These are phyloP conservation scores for Macaria notata DNA, from an alignment of 2,888 invertebrate species.

Conservation along the genomic window DNA sequence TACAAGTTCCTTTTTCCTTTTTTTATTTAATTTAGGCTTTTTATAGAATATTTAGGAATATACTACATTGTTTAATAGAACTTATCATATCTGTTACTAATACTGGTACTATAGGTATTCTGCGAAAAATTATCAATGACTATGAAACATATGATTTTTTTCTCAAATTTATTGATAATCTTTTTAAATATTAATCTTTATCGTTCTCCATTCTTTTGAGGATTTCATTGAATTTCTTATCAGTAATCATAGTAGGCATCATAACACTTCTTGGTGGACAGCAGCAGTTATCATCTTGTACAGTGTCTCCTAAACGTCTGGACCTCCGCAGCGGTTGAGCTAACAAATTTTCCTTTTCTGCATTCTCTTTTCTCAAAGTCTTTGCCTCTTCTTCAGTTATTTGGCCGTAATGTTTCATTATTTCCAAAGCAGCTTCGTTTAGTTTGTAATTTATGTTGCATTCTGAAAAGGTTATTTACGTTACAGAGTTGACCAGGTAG, in stretches of 20 bases:
- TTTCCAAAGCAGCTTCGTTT: slow-evolving; percentile 48
- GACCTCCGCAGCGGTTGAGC: slow-evolving; percentile 3
- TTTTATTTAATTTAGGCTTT: too few relatives aligned
- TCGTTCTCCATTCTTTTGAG: slow-evolving; percentile 31
- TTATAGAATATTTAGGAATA: too few relatives aligned
- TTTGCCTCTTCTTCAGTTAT: slow-evolving; percentile 39
- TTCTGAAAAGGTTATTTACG: slow-evolving; percentile 37
- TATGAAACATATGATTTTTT: too few relatives aligned
- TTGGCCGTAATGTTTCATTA: slow-evolving; percentile 49
- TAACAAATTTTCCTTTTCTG: not conserved
- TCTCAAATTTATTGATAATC: too few relatives aligned
- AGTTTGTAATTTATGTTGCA: slow-evolving; percentile 52
- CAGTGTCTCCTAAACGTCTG: slow-evolving; percentile 24
- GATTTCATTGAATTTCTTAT: slow-evolving; percentile 48
- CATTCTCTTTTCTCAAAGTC: slow-evolving; percentile 20
- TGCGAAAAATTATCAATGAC: too few relatives aligned
- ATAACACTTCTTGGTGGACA: slow-evolving; percentile 48
- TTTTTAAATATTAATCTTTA: not conserved
- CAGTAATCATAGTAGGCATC: slow-evolving; percentile 61
- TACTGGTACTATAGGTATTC: too few relatives aligned
- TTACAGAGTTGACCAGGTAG: too few relatives aligned
- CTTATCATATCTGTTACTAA: too few relatives aligned
- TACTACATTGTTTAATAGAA: too few relatives aligned
- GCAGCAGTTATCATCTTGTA: slow-evolving; percentile 45
- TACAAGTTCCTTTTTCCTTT: too few relatives aligned